Percentiles rank a stretch among this genome's conserved stretches.
Evolutionary conservation across 2,797 vertebrate species (phyloP).

Genomic region (Coreius guichenoti): DNA sequence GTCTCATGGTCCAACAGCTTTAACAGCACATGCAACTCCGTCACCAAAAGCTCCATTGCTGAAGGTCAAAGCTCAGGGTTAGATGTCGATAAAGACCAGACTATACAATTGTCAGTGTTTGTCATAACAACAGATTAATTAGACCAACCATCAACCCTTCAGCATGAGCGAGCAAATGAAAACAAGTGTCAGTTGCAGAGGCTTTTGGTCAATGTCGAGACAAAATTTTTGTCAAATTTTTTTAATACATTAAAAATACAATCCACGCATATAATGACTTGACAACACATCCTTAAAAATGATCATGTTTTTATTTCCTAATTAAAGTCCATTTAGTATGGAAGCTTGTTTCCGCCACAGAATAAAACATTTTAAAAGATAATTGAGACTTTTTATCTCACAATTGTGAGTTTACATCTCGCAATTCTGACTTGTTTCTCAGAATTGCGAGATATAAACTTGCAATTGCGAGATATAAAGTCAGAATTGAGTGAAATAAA

Average conservation of each 20-base stretch:
- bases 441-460: no score
- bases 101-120: slow-evolving; percentile 22
- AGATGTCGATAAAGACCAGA: slow-evolving; percentile 47
- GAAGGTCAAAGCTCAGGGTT: slow-evolving; percentile 57
- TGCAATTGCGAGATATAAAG: no score
- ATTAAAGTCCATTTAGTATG: background rate
- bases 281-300: background rate
- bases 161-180: slow-evolving; percentile 18
- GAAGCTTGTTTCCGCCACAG: no score
- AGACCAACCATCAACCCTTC: background rate
- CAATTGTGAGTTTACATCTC: no score
- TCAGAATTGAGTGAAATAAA: no score
- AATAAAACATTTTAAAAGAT: no score
- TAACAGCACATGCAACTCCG: slow-evolving; percentile 87
- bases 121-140: slow-evolving; percentile 47
- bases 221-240: background rate
- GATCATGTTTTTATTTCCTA: background rate
- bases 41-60: slow-evolving; percentile 92
- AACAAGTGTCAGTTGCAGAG: background rate
- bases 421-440: no score
- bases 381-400: no score
- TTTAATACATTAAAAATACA: background rate
- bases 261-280: background rate
- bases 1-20: slow-evolving; percentile 94
- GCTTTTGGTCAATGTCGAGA: background rate